These are phyloP conservation scores for Drosophila parabipectinata DNA, from an alignment of 1,140 invertebrate species.

Conservation along the genomic window DNA sequence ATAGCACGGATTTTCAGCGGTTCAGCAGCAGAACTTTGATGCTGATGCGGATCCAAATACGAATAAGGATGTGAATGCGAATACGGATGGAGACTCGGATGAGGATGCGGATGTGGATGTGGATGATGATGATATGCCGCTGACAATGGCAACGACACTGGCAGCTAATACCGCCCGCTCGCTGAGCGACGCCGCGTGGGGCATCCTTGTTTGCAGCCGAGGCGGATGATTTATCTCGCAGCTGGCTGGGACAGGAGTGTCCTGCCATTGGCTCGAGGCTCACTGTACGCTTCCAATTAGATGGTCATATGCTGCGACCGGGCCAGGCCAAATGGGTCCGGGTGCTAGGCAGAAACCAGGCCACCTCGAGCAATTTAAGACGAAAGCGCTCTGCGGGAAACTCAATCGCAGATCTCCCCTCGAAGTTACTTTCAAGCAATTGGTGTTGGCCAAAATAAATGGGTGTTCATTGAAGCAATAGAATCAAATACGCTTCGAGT, in stretches of 20 bases:
- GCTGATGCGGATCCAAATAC: constrained; percentile 39
- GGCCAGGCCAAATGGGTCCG: neutral
- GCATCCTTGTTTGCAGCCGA: constrained; percentile 43
- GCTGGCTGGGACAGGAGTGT: constrained; percentile 42
- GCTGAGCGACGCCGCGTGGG: constrained; percentile 57
- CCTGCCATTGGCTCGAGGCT: neutral
- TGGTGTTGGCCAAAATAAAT: constrained; percentile 24
- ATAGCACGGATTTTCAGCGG: constrained; percentile 47
- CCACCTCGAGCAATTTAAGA: constrained; percentile 23
- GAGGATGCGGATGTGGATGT: constrained; percentile 11
- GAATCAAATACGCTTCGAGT: constrained; percentile 21
- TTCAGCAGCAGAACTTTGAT: constrained; percentile 36
- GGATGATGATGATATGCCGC: constrained; percentile 53
- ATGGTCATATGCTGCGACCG: constrained; percentile 28
- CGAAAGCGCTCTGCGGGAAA: constrained; percentile 16
- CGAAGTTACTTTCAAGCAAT: constrained; percentile 9
- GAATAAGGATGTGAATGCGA: constrained; percentile 2
- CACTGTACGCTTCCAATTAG: constrained; percentile 54
- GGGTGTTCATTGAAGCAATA: constrained; percentile 24
- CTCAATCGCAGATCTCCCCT: constrained; percentile 8
- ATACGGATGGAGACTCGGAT: constrained; percentile 2
- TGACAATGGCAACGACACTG: constrained; percentile 61
- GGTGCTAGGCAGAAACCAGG: constrained; percentile 2
- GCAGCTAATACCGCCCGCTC: constrained; percentile 58
- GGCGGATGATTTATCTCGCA: constrained; percentile 73